Percentiles rank a stretch among this genome's conserved stretches.
Conservation (phyloP, 2,888 invertebrate species). For the Perithous albicinctus region DNA sequence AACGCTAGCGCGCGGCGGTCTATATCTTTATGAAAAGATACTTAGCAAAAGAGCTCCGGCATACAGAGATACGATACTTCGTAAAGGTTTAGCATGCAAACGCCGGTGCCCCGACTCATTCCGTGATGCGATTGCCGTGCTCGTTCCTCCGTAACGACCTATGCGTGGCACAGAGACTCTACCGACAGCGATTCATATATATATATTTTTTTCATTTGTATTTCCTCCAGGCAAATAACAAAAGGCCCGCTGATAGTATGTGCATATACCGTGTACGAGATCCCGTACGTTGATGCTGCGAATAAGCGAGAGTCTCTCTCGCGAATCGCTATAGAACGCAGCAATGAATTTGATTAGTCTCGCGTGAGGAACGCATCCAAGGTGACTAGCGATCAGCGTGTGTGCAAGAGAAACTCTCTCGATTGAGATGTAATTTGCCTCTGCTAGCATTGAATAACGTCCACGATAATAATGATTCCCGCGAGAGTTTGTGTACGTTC, state of each 20-base stretch:
- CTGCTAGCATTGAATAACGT: slow-evolving; percentile 66
- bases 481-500: slow-evolving; percentile 46
- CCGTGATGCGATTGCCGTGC: neutral
- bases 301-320: slow-evolving; percentile 7
- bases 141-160: slow-evolving; percentile 12
- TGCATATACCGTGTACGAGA: slow-evolving; percentile 16
- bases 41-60: neutral
- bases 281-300: slow-evolving; percentile 12
- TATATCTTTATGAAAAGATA: neutral
- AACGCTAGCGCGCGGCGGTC: neutral
- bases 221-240: slow-evolving; percentile 25
- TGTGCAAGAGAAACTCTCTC: slow-evolving; percentile 15
- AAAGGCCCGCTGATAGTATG: slow-evolving; percentile 21
- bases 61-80: slow-evolving; percentile 4
- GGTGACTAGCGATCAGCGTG: slow-evolving; percentile 32
- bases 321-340: slow-evolving; percentile 41
- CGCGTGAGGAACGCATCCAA: slow-evolving; percentile 66
- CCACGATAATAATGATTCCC: slow-evolving; percentile 62
- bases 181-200: slow-evolving; percentile 6
- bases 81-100: neutral
- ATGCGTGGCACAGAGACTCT: slow-evolving; percentile 10
- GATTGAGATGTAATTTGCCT: slow-evolving; percentile 69
- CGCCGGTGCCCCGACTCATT: neutral
- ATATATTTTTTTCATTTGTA: too few relatives aligned
- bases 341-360: slow-evolving; percentile 70